Base-by-base conservation (phyloP, 2,113 vertebrate species). In the Corythornis madagascariensis region DNA sequence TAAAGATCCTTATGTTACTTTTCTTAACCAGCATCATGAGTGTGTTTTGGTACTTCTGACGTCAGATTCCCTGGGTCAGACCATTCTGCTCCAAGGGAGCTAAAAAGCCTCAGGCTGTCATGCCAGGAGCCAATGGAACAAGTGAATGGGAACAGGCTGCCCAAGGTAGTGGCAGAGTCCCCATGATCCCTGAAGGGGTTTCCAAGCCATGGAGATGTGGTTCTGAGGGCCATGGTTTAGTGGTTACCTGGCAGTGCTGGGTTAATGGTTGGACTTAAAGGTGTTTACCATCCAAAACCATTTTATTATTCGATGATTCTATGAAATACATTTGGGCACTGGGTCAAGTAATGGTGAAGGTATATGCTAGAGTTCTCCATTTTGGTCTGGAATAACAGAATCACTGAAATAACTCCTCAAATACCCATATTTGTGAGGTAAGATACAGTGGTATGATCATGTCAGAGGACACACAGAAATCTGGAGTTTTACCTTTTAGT, bases 21-120 rank as follows among this genome's bases (percentile, higher is more conserved):
- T 71, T 53, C 42, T 22, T 80, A 24, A 22, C 10, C 15, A 10
- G 1, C 25, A 11, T 14, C 2, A 4, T 0, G 0, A 43, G 42
- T 3, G 26, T 10, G 10, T 93, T 64, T 69, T 60, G 35, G 38
- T 50, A 15, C 12, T 43, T 63, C 40, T 75, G 53, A 47, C 22
- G 16, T 50, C 22, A 38, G 31, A 43, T 38, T 77, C 33, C 13
- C 40, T 15, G 38, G 22, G 18, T 47, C 22, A 60, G 52, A 43
- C 5, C 11, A 24, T 18, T 21, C n/a, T 65, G 17, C 12, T 82
- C 40, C 3, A 38, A 38, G 38, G 38, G 38, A 38, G 10, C 38
- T 38, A 38, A 38, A 38, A 38, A 2, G 0, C 31, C 16, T 16
- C 43, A 25, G 40, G 2, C 9, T 25, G 5, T 16, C 20, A 5